Conservation (phyloP, 2,888 invertebrate genomes). For the Epirrhoe alternata region DNA sequence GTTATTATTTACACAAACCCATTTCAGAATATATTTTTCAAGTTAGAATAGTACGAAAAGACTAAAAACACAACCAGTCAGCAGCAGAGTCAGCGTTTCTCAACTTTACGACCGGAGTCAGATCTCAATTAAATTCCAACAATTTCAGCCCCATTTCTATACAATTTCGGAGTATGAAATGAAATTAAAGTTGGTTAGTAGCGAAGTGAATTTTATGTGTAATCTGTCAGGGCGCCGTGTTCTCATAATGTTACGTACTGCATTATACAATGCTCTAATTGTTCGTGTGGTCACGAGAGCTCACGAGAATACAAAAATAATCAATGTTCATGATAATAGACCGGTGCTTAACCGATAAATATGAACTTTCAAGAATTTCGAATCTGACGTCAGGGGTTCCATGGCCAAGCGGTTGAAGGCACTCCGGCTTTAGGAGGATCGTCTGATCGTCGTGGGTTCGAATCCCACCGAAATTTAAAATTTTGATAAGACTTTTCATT, state of each 20-base stretch:
- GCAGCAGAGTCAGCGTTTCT: conserved; percentile 37
- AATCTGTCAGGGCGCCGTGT: conserved; percentile 40
- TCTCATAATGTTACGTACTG: conserved; percentile 37
- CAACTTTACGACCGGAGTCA: conserved; percentile 53
- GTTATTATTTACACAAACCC: background rate
- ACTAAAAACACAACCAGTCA: conserved; percentile 24
- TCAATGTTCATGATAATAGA: no score
- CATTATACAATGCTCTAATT: conserved; percentile 26
- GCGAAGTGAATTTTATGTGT: conserved; percentile 37
- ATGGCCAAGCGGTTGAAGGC: no score
- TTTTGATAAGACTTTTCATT: no score
- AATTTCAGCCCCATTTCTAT: conserved; percentile 59
- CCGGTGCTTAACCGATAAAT: no score
- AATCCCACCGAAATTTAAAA: no score
- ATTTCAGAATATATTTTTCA: conserved; percentile 11
- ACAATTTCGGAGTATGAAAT: conserved; percentile 57
- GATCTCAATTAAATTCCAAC: conserved; percentile 77
- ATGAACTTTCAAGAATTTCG: no score
- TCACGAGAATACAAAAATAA: no score
- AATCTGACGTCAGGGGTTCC: no score
- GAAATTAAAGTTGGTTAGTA: conserved; percentile 77
- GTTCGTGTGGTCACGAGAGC: background rate
- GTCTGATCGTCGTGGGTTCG: no score
- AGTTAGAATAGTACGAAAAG: conserved; percentile 30
- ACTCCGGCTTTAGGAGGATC: no score